Evolutionary conservation across 2,113 vertebrate species (phyloP).

Genomic region (Callithrix jacchus): DNA sequence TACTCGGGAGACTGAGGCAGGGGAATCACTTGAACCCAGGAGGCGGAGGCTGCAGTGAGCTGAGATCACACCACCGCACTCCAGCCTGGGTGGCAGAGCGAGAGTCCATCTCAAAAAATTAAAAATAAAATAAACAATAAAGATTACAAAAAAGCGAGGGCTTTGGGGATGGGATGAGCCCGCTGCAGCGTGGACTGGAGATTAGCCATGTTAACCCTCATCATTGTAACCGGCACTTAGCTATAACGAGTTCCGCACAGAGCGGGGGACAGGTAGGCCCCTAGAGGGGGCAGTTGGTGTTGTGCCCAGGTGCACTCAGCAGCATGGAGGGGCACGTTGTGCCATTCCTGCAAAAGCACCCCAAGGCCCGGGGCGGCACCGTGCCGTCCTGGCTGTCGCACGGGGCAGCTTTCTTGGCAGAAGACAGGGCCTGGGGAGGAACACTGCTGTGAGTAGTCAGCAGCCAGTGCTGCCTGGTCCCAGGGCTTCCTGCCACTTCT

Average conservation of each 20-base stretch:
- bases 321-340: too few species aligned
- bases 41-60: too few species aligned
- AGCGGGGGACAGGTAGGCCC: background rate
- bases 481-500: fast-evolving
- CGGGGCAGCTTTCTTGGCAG: background rate
- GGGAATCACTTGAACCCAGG: too few species aligned
- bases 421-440: background rate
- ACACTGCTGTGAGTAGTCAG: background rate
- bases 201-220: background rate
- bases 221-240: fast-evolving
- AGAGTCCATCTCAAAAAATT: too few species aligned
- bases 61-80: too few species aligned
- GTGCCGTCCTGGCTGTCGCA: background rate
- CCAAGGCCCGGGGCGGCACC: background rate
- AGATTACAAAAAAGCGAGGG: too few species aligned
- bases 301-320: background rate
- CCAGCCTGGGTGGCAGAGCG: too few species aligned
- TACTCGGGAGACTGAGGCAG: too few species aligned
- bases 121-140: too few species aligned
- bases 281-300: background rate
- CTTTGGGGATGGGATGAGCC: background rate
- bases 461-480: background rate
- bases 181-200: background rate
- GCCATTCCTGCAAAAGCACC: background rate
- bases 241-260: fast-evolving